Evolutionary conservation across 1,140 invertebrate genomes (phyloP).

Genomic region (Anastatus disparis): DNA sequence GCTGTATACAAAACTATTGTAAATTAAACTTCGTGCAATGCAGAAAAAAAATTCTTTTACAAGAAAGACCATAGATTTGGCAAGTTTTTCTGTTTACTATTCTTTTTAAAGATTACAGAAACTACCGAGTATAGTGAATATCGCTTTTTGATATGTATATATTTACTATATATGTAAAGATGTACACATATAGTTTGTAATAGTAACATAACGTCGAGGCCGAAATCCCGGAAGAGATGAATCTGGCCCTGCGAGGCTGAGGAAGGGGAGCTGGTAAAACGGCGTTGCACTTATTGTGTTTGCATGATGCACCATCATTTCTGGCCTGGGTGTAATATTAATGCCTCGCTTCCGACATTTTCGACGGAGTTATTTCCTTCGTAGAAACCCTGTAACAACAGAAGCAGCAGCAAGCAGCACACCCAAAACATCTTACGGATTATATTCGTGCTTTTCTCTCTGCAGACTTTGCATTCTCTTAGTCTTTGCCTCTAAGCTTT

Average conservation of each 20-base stretch:
- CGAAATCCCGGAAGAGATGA: conserved; percentile 36
- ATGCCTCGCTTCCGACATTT: conserved; percentile 34
- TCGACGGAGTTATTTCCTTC: conserved; percentile 32
- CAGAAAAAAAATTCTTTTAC: no score
- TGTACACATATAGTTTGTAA: not conserved
- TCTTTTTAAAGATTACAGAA: conserved; percentile 1
- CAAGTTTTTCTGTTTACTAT: not conserved
- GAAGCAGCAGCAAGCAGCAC: no score
- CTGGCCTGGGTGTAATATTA: conserved; percentile 36
- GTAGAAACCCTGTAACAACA: not conserved
- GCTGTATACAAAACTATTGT: no score
- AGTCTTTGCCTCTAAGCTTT: no score
- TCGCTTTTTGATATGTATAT: no score
- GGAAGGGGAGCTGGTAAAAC: no score
- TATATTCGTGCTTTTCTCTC: not conserved
- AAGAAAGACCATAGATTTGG: not conserved
- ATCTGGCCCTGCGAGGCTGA: conserved; percentile 11
- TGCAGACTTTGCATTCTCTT: conserved; percentile 5
- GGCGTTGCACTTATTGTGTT: conserved; percentile 38
- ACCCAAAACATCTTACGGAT: not conserved
- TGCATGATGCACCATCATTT: conserved; percentile 39
- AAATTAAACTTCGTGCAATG: no score
- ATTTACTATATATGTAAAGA: no score
- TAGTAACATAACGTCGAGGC: not conserved
- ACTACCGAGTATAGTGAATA: not conserved